Evolutionary conservation across 2,113 vertebrate genomes (phyloP).

Genomic region (Phocoena sinus): DNA sequence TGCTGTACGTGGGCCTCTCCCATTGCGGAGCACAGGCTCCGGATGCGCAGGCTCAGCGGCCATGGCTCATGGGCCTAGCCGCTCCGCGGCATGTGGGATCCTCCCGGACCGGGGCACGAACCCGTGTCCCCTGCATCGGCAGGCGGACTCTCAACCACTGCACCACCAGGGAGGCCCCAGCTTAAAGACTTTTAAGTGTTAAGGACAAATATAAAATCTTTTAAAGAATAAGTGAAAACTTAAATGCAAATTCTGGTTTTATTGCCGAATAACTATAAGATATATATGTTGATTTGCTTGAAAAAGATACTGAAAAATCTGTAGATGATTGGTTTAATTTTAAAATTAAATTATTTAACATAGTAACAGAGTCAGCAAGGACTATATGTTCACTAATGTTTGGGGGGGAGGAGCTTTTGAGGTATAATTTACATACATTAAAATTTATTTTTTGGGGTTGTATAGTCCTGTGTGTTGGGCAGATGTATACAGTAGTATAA

Average conservation of each 20-base stretch:
- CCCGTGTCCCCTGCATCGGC: no score
- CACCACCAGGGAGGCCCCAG: neutral
- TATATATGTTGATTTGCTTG: neutral
- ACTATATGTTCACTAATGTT: neutral
- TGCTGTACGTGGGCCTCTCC: no score
- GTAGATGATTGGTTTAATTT: constrained; percentile 31
- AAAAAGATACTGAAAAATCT: neutral
- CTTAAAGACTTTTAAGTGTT: neutral
- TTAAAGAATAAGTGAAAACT: constrained; percentile 3
- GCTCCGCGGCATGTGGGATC: no score
- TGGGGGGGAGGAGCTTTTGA: neutral
- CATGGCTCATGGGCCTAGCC: no score
- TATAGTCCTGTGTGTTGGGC: neutral
- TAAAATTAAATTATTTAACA: constrained; percentile 23
- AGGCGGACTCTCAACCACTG: no score
- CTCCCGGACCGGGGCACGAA: no score
- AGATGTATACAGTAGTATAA: neutral
- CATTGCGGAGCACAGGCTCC: no score
- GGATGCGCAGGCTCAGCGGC: no score
- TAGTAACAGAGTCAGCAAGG: neutral
- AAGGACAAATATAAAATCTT: neutral
- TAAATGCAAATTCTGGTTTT: constrained; percentile 26
- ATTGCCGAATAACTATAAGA: neutral
- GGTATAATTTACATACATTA: neutral
- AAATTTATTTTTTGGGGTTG: neutral